Percentiles rank a stretch among this genome's conserved stretches.
These are phyloP conservation scores for Rhinoderma darwinii DNA, from an alignment of 2,113 vertebrate species.

Conservation along the genomic window DNA sequence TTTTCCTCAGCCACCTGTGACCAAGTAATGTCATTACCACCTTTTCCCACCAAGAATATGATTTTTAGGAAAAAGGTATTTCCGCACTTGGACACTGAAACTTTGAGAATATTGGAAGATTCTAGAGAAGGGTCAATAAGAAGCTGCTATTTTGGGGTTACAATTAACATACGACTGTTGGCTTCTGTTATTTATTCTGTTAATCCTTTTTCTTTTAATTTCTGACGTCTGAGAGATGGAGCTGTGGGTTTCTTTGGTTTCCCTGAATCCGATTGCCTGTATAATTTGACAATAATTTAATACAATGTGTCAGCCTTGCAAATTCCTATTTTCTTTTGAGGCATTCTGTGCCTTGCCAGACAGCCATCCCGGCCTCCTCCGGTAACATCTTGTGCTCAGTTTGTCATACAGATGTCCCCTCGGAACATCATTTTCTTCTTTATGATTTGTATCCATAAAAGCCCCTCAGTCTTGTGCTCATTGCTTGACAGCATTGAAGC, in stretches of 20 bases:
- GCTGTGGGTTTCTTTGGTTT: neutral
- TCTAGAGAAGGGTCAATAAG: neutral
- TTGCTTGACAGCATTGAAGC: neutral
- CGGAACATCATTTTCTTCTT: slow-evolving; percentile 12
- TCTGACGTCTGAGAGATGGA: neutral
- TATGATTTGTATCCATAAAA: slow-evolving; percentile 20
- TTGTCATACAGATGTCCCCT: slow-evolving; percentile 24
- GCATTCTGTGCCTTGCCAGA: slow-evolving; percentile 17
- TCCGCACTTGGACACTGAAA: no score
- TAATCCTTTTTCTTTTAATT: neutral
- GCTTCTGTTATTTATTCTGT: neutral
- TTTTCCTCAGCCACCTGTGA: no score
- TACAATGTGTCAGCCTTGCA: slow-evolving; percentile 22
- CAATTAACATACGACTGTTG: neutral
- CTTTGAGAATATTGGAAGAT: neutral
- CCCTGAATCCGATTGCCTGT: neutral
- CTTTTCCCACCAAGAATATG: no score
- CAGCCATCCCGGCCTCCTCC: slow-evolving; percentile 18
- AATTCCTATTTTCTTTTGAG: slow-evolving; percentile 10
- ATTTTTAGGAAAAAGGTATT: no score
- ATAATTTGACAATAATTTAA: slow-evolving; percentile 41
- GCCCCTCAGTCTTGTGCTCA: slow-evolving; percentile 8
- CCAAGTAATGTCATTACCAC: no score
- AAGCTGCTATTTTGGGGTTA: neutral
- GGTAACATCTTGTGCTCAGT: slow-evolving; percentile 29